These are phyloP conservation scores for Drosophila subquinaria DNA, from an alignment of 2,888 invertebrate genomes.

Conservation along the genomic window DNA sequence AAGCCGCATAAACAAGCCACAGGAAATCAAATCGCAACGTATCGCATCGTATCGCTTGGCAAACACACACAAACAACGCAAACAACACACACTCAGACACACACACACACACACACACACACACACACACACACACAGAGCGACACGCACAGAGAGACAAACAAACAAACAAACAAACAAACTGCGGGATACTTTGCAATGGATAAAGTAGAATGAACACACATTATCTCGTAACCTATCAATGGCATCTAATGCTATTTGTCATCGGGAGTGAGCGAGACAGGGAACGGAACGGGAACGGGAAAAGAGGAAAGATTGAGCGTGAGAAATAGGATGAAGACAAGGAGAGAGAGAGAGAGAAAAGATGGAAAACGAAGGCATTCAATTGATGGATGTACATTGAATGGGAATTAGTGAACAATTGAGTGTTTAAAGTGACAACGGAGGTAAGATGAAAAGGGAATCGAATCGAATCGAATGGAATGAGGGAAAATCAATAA, in stretches of 20 bases:
- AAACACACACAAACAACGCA: slow-evolving; percentile 35
- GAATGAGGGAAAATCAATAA: background rate
- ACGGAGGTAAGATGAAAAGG: background rate
- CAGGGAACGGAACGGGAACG: background rate
- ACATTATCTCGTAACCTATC: slow-evolving; percentile 41
- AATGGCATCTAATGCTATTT: slow-evolving; percentile 36
- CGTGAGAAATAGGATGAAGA: background rate
- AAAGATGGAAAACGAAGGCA: background rate
- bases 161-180: slow-evolving; percentile 17
- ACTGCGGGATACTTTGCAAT: slow-evolving; percentile 21
- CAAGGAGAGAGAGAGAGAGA: background rate
- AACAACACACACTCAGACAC: slow-evolving; percentile 24
- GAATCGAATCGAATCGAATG: background rate
- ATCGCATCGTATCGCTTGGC: slow-evolving; percentile 22
- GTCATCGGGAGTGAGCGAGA: slow-evolving; percentile 8
- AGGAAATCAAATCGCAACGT: slow-evolving; percentile 56
- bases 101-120: slow-evolving; percentile 22
- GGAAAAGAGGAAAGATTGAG: too few species aligned
- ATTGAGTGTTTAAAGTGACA: slow-evolving; percentile 3
- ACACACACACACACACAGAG: slow-evolving; percentile 17
- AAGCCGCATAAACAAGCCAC: slow-evolving; percentile 39
- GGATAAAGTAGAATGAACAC: slow-evolving; percentile 31
- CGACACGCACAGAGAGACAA: slow-evolving; percentile 13
- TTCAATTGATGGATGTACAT: slow-evolving; percentile 27
- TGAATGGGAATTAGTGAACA: background rate